A percentile compares a stretch with the other conserved stretches of the same genome.
These are phyloP conservation scores for Microplitis manilae DNA, from an alignment of 2,888 invertebrate species.

Conservation along the genomic window DNA sequence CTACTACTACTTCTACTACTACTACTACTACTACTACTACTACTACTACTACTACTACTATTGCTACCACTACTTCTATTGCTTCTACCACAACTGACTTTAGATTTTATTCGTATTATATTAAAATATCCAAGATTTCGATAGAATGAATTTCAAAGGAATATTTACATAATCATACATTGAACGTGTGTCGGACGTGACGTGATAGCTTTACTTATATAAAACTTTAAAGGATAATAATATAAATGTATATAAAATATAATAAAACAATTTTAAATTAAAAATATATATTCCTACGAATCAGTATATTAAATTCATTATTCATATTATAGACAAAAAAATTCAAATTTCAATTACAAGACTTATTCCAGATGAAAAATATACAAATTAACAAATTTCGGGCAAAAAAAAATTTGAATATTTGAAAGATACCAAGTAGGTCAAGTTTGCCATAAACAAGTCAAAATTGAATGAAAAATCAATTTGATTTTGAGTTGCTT, in stretches of 20 bases:
- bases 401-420: too few relatives aligned
- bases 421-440: too few relatives aligned
- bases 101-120: slow-evolving; percentile 1
- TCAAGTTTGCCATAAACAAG: too few relatives aligned
- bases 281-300: too few relatives aligned
- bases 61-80: slow-evolving; percentile 17
- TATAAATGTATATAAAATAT: neutral
- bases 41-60: neutral
- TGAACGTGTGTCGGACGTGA: slow-evolving; percentile 33
- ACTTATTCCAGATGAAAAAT: too few relatives aligned
- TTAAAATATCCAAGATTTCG: slow-evolving; percentile 38
- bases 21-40: neutral
- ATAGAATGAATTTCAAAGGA: slow-evolving; percentile 40
- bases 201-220: slow-evolving; percentile 22
- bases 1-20: neutral
- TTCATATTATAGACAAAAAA: too few relatives aligned
- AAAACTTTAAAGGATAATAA: slow-evolving; percentile 15
- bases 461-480: too few relatives aligned
- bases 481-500: too few relatives aligned
- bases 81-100: slow-evolving; percentile 24
- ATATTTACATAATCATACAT: slow-evolving; percentile 42
- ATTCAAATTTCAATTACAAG: too few relatives aligned
- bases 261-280: slow-evolving; percentile 15
- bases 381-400: too few relatives aligned
- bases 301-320: too few relatives aligned